Evolutionary conservation across 2,113 vertebrate genomes (phyloP), one percentile per base, ranked within the genome.

Genomic region (Zosterops borbonicus): DNA sequence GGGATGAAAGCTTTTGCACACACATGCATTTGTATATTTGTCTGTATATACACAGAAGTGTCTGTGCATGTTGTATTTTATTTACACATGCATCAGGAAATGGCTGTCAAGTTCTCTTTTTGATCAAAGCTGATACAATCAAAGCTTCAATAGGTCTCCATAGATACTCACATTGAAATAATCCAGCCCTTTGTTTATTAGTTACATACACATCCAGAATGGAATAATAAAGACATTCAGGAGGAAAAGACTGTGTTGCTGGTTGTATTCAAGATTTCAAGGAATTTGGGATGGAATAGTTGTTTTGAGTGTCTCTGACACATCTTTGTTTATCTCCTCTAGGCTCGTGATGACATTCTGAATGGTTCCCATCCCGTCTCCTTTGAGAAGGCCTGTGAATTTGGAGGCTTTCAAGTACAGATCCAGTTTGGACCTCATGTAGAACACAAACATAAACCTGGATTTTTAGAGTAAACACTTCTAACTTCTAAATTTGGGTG

Each of bases 401-500:
- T 99, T 76, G 99, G 98, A 41, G 99, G 99, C 70, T 99, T 99
- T 96, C 99, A 99, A 98, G 99, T 99, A 58, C 99, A 99, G 97
- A 99, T 99, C 98, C 99, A 99, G 96, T 99, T 99, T 42, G 99
- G 99, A 96, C 99, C 99, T 96, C 99, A 99, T 13, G 98, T 99
- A 92, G 99, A 99, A 83, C 99, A 99, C 97, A 99, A 99, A 97
- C 99, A 99, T 98, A 99, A 99, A 95, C 98, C 99, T 33, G 99
- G 99, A 98, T 99, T 99, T 97, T 97, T 99, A 80, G 99, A 99
- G 99, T 99, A 99, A 99, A 98, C 91, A 29, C 46, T 84, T 74
- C 77, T 93, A 77, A 78, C 74, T 92, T 96, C 37, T 88, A 70
- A 39, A 58, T 80, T 88, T 5, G 76, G 41, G 81, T 75, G 58